A percentile compares a stretch with the other conserved stretches of the same genome.
Conservation (phyloP, 2,797 vertebrate genomes). For the Simalia tracyae region DNA sequence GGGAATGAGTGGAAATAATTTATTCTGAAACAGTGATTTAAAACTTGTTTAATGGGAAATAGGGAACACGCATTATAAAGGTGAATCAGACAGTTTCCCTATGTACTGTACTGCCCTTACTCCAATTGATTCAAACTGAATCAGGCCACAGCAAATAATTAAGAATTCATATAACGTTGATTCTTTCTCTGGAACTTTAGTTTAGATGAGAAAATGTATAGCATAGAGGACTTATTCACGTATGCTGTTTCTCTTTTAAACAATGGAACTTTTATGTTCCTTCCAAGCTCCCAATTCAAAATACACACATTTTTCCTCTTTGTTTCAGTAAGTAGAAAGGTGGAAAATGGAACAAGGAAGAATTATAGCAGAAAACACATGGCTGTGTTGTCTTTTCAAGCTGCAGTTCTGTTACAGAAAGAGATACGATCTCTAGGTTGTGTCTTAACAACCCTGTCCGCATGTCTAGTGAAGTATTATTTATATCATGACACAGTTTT, state of each 20-base stretch:
- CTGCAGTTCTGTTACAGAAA: neutral
- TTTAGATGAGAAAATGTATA: neutral
- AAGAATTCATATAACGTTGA: neutral
- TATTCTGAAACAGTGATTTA: neutral
- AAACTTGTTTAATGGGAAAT: neutral
- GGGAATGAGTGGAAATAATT: neutral
- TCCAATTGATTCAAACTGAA: neutral
- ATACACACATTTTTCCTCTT: neutral
- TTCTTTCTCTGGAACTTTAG: neutral
- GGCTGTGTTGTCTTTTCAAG: neutral
- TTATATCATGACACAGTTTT: neutral
- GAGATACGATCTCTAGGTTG: neutral
- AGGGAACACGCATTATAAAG: neutral
- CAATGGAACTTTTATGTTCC: neutral
- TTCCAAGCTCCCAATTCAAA: neutral
- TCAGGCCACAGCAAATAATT: neutral
- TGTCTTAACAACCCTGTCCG: constrained; percentile 8
- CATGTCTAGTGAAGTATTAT: constrained; percentile 9
- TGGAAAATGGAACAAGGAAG: neutral
- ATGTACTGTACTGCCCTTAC: neutral
- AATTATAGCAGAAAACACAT: neutral
- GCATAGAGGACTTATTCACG: neutral
- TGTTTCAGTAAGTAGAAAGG: neutral
- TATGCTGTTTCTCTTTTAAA: neutral
- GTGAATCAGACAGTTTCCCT: neutral